These are phyloP conservation scores for Babyrousa celebensis DNA, from an alignment of 2,797 vertebrate genomes.

Conservation along the genomic window DNA sequence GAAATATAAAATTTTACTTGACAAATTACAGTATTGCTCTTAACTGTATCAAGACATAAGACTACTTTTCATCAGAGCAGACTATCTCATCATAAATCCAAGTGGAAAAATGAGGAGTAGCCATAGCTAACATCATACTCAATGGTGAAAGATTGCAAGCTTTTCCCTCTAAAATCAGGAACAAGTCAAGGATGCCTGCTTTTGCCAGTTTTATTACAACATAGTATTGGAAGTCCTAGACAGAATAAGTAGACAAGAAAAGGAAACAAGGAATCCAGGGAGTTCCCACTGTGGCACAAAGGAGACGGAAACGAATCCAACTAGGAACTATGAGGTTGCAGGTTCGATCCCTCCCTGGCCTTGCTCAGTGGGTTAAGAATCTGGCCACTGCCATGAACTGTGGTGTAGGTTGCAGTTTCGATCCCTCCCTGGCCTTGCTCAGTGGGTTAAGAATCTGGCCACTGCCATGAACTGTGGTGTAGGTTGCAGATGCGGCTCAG, in stretches of 20 bases:
- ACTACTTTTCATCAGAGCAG: slow-evolving; percentile 16
- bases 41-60: background rate
- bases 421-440: too few relatives aligned
- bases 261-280: background rate
- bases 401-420: too few relatives aligned
- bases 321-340: too few relatives aligned
- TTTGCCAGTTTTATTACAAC: background rate
- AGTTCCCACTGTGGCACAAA: too few relatives aligned
- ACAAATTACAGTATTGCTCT: background rate
- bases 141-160: background rate
- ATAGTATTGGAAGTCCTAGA: background rate
- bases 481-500: too few relatives aligned
- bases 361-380: too few relatives aligned
- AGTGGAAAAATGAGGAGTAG: background rate
- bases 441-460: too few relatives aligned
- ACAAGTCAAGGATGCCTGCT: background rate
- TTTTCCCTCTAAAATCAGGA: background rate
- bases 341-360: too few relatives aligned
- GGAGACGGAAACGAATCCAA: too few relatives aligned
- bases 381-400: too few relatives aligned
- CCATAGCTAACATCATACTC: background rate
- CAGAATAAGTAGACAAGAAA: background rate
- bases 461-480: too few relatives aligned
- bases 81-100: background rate
- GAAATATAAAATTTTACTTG: slow-evolving; percentile 9